Conservation (phyloP, 2,888 invertebrate species). For the Monoplex corrugatus region DNA sequence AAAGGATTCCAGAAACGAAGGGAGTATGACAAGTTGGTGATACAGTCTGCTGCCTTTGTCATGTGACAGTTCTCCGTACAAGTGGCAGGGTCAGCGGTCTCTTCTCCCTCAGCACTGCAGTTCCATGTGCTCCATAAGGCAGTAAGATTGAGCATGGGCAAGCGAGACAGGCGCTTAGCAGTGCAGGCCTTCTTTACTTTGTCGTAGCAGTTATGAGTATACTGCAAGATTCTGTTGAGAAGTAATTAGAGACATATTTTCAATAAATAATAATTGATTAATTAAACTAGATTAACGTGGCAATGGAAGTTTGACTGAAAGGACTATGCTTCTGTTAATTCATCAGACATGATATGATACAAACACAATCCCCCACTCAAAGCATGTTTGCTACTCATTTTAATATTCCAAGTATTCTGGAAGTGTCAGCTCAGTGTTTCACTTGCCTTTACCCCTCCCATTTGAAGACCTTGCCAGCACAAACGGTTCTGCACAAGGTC, state of each 20-base stretch:
- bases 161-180: not conserved
- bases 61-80: conserved; percentile 20
- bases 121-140: not conserved
- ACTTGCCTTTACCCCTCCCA: no score
- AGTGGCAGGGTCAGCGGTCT: not conserved
- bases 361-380: no score
- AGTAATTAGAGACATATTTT: not conserved
- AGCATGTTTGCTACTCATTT: no score
- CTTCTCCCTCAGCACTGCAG: not conserved
- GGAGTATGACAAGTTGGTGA: not conserved
- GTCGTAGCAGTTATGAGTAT: conserved; percentile 21
- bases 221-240: not conserved
- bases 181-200: not conserved
- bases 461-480: no score
- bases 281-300: no score
- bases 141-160: not conserved
- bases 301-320: no score
- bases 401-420: no score
- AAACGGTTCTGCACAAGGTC: no score
- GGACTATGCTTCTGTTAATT: no score
- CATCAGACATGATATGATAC: no score
- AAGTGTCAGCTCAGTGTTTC: no score
- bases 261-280: no score
- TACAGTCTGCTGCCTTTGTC: not conserved
- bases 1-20: not conserved